Conservation (phyloP, 2,888 invertebrate species). For the Psococerastis gibbosa region DNA sequence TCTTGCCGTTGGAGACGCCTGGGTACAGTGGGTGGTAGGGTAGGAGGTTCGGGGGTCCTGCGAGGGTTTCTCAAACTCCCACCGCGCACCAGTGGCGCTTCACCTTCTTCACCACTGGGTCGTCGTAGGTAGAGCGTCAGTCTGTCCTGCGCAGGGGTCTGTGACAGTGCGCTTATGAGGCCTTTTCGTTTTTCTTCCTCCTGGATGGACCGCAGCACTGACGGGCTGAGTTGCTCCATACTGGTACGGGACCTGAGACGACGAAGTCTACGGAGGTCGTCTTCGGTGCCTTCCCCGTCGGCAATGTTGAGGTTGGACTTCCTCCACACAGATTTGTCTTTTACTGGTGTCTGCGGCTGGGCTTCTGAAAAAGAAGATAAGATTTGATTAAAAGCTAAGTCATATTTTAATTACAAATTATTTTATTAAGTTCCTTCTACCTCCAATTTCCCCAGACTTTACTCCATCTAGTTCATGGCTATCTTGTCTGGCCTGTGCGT, state of each 20-base stretch:
- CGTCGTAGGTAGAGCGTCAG: slow-evolving; percentile 38
- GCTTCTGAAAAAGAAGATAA: slow-evolving; percentile 40
- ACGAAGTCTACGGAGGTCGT: slow-evolving; percentile 36
- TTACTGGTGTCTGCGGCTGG: slow-evolving; percentile 39
- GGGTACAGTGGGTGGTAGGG: slow-evolving; percentile 22
- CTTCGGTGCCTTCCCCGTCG: slow-evolving; percentile 45
- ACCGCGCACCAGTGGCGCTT: background rate
- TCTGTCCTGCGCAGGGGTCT: slow-evolving; percentile 31
- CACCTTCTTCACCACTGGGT: slow-evolving; percentile 22
- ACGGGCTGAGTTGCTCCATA: slow-evolving; percentile 24
- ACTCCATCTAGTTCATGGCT: too few relatives aligned
- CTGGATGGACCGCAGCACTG: slow-evolving; percentile 32
- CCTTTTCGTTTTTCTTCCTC: slow-evolving; percentile 42
- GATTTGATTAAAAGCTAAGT: too few relatives aligned
- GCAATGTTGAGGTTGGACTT: slow-evolving; percentile 46
- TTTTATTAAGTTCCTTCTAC: too few relatives aligned
- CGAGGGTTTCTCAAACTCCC: background rate
- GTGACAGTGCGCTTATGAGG: slow-evolving; percentile 35
- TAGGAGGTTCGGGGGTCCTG: slow-evolving; percentile 13
- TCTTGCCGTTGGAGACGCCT: slow-evolving; percentile 19
- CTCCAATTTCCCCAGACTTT: too few relatives aligned
- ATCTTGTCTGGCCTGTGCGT: too few relatives aligned
- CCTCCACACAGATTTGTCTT: slow-evolving; percentile 60
- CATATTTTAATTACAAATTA: too few relatives aligned
- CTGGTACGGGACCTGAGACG: slow-evolving; percentile 27